Evolutionary conservation across 2,113 vertebrate genomes (phyloP).

Genomic region (Arothron firmamentum): DNA sequence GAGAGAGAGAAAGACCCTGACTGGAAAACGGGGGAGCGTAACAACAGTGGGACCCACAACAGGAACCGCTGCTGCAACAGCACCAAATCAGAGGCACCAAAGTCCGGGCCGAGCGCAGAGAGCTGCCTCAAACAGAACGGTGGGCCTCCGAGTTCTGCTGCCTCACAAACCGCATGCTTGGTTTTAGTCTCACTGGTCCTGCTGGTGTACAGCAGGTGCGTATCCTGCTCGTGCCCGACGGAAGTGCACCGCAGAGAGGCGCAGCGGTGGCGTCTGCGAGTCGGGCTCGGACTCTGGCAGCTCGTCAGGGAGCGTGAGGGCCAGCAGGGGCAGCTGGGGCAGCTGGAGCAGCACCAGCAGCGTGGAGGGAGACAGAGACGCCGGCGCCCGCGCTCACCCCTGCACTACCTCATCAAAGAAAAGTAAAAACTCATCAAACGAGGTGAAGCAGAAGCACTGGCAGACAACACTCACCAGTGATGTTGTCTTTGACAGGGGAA

Average conservation of each 20-base stretch:
- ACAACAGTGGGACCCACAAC: conserved; percentile 56
- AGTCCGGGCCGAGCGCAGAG: conserved; percentile 45
- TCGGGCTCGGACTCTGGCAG: conserved; percentile 94
- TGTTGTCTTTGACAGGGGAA: conserved; percentile 62
- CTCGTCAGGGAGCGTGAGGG: conserved; percentile 87
- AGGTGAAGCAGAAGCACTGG: background rate
- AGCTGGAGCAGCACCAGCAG: conserved; percentile 98
- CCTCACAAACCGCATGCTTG: background rate
- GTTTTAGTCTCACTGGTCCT: background rate
- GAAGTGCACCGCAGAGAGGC: conserved; percentile 78
- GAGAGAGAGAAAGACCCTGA: conserved; percentile 79
- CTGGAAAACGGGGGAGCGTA: conserved; percentile 70
- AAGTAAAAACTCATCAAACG: conserved; percentile 65
- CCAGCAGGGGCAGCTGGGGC: conserved; percentile 94
- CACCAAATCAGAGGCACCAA: conserved; percentile 71
- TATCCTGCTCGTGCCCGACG: conserved; percentile 68
- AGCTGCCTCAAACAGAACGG: conserved; percentile 71
- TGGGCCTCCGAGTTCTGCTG: conserved; percentile 22
- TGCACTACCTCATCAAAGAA: conserved; percentile 75
- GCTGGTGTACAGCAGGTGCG: conserved; percentile 43
- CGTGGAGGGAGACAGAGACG: conserved; percentile 88
- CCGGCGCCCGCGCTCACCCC: conserved; percentile 60
- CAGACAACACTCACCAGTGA: background rate
- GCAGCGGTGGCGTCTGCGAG: conserved; percentile 82
- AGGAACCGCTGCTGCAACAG: conserved; percentile 74